Base-by-base conservation (phyloP, 2,113 vertebrate genomes). In the Gopherus flavomarginatus region DNA sequence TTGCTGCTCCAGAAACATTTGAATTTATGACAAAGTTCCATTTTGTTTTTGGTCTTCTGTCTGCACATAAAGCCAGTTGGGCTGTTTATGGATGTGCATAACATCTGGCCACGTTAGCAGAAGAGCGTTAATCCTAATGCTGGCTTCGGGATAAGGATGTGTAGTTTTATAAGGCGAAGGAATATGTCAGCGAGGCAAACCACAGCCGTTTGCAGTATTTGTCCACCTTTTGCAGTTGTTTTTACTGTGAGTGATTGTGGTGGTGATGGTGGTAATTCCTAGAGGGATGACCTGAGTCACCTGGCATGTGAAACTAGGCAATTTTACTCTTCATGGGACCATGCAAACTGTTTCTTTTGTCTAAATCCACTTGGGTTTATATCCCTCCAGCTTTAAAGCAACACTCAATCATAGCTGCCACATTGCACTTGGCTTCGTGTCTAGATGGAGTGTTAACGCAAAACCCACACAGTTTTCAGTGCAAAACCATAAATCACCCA, bases 281-380 rank as follows among this genome's bases (percentile, higher is more conserved):
- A 53, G 88, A 83, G 16, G 54, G 52, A 85, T 54, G 47, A 44
- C 79, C 2, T 24, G 81, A 86, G 81, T 75, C 42, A 57, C 4
- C 27, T 53, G 5, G 2, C 1, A 16, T 26, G 56, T 54, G 26
- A 88, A 93, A 80, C 88, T 88, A 85, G 69, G 54, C 85, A 4
- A 52, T 96, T 88, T 65, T 91, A 95, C 94, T 93, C 95, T 95
- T 27, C 16, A 88, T 97, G 95, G 96, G 94, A 93, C 95, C 42
- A 88, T 91, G 92, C 86, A 84, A 79, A 12, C 92, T 80, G 1
- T 54, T 87, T 93, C 85, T 95, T 62, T 69, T 13, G 75, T 78
- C 42, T 78, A 44, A 47, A 13, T 47, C 24, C 53, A 53, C 26
- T 17, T 11, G 16, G 29, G 50, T 5, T 78, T 3, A 31, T 7